Base-by-base conservation (phyloP, 1,140 invertebrate species). In the Ganaspis sp. region DNA sequence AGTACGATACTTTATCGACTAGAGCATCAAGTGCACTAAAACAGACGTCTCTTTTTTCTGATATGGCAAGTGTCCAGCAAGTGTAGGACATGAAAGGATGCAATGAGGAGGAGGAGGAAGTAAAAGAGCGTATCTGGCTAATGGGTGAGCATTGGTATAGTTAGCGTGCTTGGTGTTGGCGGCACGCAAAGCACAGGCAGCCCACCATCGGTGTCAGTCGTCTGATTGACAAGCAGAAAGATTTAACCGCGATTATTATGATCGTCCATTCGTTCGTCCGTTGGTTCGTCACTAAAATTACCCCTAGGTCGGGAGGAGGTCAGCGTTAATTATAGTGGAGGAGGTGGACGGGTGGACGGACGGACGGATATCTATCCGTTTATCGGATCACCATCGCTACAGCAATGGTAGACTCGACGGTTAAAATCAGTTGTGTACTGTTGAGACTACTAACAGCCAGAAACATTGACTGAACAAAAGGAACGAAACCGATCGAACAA, bases 201-300 rank as follows among this genome's bases (percentile, higher is more conserved):
- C 74, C 85, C 82, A 84, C 79, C 78, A 84, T 86, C 83, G 83
- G 81, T 87, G 89, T 90, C 89, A 89, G 89, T 87, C 87, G 83
- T 82, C 86, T 90, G 89, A 90, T 90, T 90, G 89, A 90, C 89
- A 90, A 90, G 88, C 87, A 87, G 88, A 90, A 89, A 90, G 89
- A 90, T 90, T 89, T 88, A 87, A 77, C 88, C 82, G 85, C 87
- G 88, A 90, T 90, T 90, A 90, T 90, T 90, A 90, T 90, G 89
- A 90, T 90, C 85, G 86, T 88, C 79, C 72, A 75, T 82, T 83
- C 72, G 77, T 69, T 77, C 37, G 70, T 74, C 81, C 83, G 78
- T 84, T 81, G 79, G 85, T 85, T 81, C 80, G 80, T 80, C 83
- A 82, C 83, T 86, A 83, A 89, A 90, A 90, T 90, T 90, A 85